Conservation (phyloP, 2,888 invertebrate genomes). For the Andrena bicolor region DNA sequence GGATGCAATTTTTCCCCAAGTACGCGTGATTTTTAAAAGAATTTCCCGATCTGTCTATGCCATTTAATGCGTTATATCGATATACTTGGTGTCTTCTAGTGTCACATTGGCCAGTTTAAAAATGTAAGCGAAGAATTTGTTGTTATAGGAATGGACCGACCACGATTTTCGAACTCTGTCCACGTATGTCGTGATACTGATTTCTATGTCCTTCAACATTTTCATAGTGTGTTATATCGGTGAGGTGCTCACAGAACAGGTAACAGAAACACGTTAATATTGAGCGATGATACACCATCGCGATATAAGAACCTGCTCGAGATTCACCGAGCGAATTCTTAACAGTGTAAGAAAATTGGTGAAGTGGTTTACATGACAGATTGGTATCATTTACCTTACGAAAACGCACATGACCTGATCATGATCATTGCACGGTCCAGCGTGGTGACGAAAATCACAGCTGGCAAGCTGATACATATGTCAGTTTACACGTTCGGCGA, state of each 20-base stretch:
- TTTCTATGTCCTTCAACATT: slow-evolving; percentile 63
- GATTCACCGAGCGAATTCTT: slow-evolving; percentile 13
- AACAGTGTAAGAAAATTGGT: slow-evolving; percentile 75
- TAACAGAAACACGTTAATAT: slow-evolving; percentile 29
- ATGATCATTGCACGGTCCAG: slow-evolving; percentile 73
- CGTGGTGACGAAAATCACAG: slow-evolving; percentile 72
- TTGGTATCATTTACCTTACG: slow-evolving; percentile 75
- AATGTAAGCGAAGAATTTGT: neutral
- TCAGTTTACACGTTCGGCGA: slow-evolving; percentile 75
- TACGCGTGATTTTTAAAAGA: too few relatives aligned
- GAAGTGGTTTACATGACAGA: slow-evolving; percentile 74
- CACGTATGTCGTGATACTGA: slow-evolving; percentile 48
- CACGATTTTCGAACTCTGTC: slow-evolving; percentile 32
- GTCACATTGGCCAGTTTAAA: too few relatives aligned
- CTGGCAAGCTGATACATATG: slow-evolving; percentile 75
- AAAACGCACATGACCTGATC: slow-evolving; percentile 68
- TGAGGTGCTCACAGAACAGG: slow-evolving; percentile 66
- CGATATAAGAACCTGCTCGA: neutral
- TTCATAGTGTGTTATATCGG: slow-evolving; percentile 68
- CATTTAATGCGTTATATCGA: too few relatives aligned
- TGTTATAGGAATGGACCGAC: slow-evolving; percentile 58
- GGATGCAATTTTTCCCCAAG: too few relatives aligned
- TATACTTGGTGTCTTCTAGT: too few relatives aligned
- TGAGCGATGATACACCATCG: neutral
- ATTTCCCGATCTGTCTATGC: too few relatives aligned